phyloP scores from a whole-genome alignment of 2,888 invertebrate genomes.

The Diaphora mendica region DNA sequence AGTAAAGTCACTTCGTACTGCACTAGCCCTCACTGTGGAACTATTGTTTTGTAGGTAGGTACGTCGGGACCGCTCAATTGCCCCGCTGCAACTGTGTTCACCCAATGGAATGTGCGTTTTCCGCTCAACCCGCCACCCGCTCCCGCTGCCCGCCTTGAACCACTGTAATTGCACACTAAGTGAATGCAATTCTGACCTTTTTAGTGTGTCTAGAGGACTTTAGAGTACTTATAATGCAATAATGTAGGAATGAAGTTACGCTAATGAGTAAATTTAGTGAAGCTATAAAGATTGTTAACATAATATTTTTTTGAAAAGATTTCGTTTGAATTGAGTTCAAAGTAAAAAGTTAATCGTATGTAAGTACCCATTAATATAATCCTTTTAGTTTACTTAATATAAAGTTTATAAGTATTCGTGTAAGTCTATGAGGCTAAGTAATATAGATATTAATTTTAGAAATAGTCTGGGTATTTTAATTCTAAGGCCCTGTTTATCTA shows the following conservation, averaged over 20 bases:
- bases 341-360: neutral
- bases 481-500: neutral
- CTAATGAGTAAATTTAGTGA: neutral
- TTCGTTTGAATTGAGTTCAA: too few relatives aligned
- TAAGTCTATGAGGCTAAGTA: neutral
- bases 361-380: neutral
- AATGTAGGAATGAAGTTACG: neutral
- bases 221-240: constrained; percentile 4
- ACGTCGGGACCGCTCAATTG: too few relatives aligned
- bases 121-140: too few relatives aligned
- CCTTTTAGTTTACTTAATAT: neutral
- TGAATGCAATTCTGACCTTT: constrained; percentile 5
- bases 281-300: neutral
- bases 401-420: neutral
- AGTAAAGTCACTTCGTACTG: too few relatives aligned
- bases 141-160: too few relatives aligned
- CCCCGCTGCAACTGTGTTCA: too few relatives aligned
- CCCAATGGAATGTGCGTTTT: too few relatives aligned
- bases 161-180: too few relatives aligned
- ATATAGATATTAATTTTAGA: neutral
- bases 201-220: constrained; percentile 19
- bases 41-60: too few relatives aligned
- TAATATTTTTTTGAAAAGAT: too few relatives aligned
- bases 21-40: too few relatives aligned
- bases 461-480: neutral